Base-by-base conservation (phyloP, 2,888 invertebrate genomes). In the Chrysolina americana region DNA sequence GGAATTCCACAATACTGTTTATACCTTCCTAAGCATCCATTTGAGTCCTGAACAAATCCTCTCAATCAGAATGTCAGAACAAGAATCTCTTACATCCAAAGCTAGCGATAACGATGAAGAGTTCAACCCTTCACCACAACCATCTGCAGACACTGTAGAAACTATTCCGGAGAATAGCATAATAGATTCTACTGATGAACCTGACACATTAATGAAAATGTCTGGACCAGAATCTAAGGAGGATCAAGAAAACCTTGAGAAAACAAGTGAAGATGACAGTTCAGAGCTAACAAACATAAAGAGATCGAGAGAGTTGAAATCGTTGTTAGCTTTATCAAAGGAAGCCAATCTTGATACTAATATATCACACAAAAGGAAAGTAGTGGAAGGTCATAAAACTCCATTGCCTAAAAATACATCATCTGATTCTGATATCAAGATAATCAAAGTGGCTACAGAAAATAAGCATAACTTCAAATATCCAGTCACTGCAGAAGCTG, bases 321-420 rank as follows among this genome's bases (percentile, higher is more conserved):
- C 91, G 1, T 87, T 94, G 28, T 90, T 93, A 77, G 92, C 92
- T 41, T 91, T 93, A 15, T 92, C 93, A 28, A 93, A 91, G 84
- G 93, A 93, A 82, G 93, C 93, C 0, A 92, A 93, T 83, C 91
- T 94, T 48, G 87, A 88, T 48, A 85, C 90, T 64, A 91, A 91
- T 70, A 87, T 86, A 76, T 87, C 89, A 28, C 89, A 88, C 77
- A 87, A 89, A 70, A 89, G 89, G 78, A 91, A 90, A 81, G 85
- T 85, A 66, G 85, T 89, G 36, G 81, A 88, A 65, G 50, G 65
- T 41, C 72, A 75, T 65, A 81, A 81, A 70, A 15, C 17, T 59
- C 3, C 59, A 53, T 41, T 28, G 19, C 19, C 28, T 3, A 65
- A 73, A 41, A 41, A 41, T n/a, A 63, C 68, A 44, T 23, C 65